Conservation (phyloP, 2,888 invertebrate genomes). For the Ethmia dodecea region DNA sequence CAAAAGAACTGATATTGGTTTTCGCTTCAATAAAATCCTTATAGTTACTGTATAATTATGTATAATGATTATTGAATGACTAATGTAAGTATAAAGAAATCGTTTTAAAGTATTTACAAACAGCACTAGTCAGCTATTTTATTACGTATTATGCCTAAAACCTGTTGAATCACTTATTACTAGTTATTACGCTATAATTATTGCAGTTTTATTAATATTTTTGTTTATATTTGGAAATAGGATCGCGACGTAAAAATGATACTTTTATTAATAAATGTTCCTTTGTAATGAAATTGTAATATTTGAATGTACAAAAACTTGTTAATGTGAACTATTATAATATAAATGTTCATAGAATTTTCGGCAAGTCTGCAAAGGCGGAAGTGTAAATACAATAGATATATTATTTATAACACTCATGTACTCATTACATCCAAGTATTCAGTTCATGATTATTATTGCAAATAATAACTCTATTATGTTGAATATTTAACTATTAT, state of each 20-base stretch:
- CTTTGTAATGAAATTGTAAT: no score
- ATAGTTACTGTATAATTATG: no score
- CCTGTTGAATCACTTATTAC: slow-evolving; percentile 1
- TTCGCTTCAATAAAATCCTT: background rate
- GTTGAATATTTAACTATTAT: slow-evolving; percentile 64
- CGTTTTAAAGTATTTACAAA: slow-evolving; percentile 33
- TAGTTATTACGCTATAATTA: slow-evolving; percentile 1
- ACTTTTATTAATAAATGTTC: no score
- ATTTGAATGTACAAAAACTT: no score
- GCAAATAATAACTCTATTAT: slow-evolving; percentile 64
- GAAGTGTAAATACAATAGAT: slow-evolving; percentile 37
- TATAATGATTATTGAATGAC: background rate
- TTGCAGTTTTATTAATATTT: no score
- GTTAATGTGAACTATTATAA: no score
- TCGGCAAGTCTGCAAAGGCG: no score
- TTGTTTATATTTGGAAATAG: no score
- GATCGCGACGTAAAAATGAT: no score
- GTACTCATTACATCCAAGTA: slow-evolving; percentile 29
- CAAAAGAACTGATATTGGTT: background rate
- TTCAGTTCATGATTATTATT: slow-evolving; percentile 54
- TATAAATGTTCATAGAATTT: no score
- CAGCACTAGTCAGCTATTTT: slow-evolving; percentile 56
- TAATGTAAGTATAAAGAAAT: slow-evolving; percentile 17
- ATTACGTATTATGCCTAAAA: slow-evolving; percentile 10
- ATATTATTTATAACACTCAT: slow-evolving; percentile 48